Percentiles rank a stretch among this genome's conserved stretches.
Evolutionary conservation across 1,140 invertebrate genomes (phyloP).

Genomic region (Philopotamus ludificatus): DNA sequence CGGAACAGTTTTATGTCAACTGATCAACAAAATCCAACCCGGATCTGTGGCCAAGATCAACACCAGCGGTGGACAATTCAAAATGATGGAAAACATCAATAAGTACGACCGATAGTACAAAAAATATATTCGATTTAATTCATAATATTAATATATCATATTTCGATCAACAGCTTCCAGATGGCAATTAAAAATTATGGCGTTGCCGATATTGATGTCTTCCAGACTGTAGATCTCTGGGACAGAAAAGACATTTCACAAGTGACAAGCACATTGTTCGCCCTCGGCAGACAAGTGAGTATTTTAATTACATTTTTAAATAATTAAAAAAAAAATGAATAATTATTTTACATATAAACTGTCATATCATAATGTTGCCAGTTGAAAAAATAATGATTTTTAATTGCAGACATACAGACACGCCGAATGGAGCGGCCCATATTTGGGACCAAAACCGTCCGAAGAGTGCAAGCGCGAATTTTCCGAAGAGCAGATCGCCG

Average conservation of each 20-base stretch:
- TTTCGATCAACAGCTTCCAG: constrained; percentile 73
- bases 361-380: too few relatives aligned
- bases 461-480: constrained; percentile 92
- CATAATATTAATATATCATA: constrained; percentile 18
- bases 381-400: constrained; percentile 33
- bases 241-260: constrained; percentile 92
- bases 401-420: constrained; percentile 79
- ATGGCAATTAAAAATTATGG: constrained; percentile 84
- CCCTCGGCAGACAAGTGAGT: constrained; percentile 80
- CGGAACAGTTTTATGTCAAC: constrained; percentile 83
- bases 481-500: constrained; percentile 85
- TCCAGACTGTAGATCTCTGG: constrained; percentile 94
- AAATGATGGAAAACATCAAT: constrained; percentile 95
- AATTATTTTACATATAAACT: too few relatives aligned
- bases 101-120: constrained; percentile 53
- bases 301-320: constrained; percentile 6
- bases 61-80: constrained; percentile 86
- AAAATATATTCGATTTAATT: constrained; percentile 2
- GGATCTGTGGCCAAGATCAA: constrained; percentile 84
- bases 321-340: too few relatives aligned
- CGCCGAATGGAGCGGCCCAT: constrained; percentile 85
- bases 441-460: constrained; percentile 83
- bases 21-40: constrained; percentile 87
- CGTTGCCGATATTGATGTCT: constrained; percentile 89
- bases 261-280: constrained; percentile 91